Conservation (phyloP, 2,797 vertebrate genomes). For the Eulemur coronatus region DNA sequence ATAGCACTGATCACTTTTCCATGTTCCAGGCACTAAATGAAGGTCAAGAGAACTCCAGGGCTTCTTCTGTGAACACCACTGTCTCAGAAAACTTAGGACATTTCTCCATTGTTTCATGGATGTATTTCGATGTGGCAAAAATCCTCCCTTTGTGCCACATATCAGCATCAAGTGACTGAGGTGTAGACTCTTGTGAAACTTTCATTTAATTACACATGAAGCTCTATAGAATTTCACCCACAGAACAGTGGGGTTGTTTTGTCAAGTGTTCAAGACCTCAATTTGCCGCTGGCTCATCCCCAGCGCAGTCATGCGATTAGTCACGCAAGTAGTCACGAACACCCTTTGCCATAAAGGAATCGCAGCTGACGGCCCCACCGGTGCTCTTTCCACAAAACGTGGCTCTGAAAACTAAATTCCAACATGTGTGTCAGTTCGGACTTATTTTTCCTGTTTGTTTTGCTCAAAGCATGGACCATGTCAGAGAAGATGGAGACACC, state of each 20-base stretch:
- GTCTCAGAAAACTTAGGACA: background rate
- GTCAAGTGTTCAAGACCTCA: conserved; percentile 86
- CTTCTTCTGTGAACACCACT: background rate
- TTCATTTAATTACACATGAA: conserved; percentile 83
- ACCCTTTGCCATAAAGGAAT: conserved; percentile 84
- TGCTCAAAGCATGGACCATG: conserved; percentile 89
- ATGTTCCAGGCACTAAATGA: background rate
- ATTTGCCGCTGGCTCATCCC: conserved; percentile 88
- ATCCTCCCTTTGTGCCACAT: conserved; percentile 60
- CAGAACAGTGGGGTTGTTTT: conserved; percentile 80
- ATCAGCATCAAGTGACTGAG: background rate
- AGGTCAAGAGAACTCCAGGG: background rate
- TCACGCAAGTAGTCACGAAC: conserved; percentile 87
- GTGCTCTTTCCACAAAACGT: conserved; percentile 78
- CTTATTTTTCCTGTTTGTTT: conserved; percentile 88
- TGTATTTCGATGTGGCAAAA: conserved; percentile 72
- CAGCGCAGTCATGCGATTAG: conserved; percentile 93
- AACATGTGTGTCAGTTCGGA: conserved; percentile 80
- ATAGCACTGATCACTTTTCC: background rate
- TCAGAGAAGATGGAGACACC: conserved; percentile 93
- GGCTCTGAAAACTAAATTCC: conserved; percentile 82
- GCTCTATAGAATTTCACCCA: conserved; percentile 78
- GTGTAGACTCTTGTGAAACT: conserved; percentile 81
- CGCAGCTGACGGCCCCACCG: conserved; percentile 80
- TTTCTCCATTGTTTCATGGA: conserved; percentile 20